phyloP scores from a whole-genome alignment of 2,113 vertebrate species.

The Pristiophorus japonicus region DNA sequence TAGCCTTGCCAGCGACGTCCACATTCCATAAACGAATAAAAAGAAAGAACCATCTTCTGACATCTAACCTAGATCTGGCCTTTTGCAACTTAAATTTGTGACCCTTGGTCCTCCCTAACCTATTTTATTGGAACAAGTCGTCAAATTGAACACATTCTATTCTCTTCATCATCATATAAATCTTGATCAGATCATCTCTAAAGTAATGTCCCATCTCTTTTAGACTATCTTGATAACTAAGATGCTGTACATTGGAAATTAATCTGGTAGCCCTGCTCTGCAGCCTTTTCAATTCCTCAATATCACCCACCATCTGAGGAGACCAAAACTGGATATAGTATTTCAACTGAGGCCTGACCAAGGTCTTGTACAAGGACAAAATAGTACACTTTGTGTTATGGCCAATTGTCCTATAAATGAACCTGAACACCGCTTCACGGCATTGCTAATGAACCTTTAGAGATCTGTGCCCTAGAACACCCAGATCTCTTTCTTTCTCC shows the following conservation, averaged over 20 bases:
- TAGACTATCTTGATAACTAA: background rate
- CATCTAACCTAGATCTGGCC: background rate
- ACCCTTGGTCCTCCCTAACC: background rate
- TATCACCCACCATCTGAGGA: background rate
- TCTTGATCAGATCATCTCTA: background rate
- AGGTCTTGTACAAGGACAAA: background rate
- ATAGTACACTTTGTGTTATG: background rate
- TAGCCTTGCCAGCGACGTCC: too few relatives aligned
- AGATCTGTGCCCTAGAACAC: background rate
- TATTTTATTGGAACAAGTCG: background rate
- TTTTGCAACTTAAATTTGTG: background rate
- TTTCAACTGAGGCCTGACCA: slow-evolving; percentile 2
- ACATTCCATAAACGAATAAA: too few relatives aligned
- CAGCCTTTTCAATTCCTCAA: background rate
- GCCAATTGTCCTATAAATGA: background rate
- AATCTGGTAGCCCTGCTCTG: background rate
- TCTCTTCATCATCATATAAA: background rate
- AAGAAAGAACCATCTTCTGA: background rate
- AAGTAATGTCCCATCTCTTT: background rate
- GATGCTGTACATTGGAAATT: background rate
- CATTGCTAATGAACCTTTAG: background rate
- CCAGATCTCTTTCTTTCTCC: background rate
- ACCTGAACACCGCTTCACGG: background rate
- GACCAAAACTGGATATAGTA: background rate
- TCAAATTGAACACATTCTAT: background rate